Evolutionary conservation across 2,888 invertebrate species (phyloP), one percentile per base, ranked within the genome.

Genomic region (Synanthedon andrenaeformis): DNA sequence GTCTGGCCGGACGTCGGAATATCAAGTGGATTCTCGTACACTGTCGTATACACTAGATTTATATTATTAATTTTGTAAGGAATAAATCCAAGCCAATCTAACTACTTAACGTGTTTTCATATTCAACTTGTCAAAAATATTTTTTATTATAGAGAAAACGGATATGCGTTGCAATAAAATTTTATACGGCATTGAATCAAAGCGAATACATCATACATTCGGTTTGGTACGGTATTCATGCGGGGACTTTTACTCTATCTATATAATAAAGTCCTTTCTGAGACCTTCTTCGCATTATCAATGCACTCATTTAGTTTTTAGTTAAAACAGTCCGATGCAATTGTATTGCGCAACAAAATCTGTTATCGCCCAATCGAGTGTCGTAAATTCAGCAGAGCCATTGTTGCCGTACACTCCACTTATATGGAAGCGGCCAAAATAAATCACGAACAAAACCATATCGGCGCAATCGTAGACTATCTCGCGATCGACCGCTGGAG

Each of bases 361-460:
- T 79, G 79, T 83, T 86, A 86, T 87, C 86, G 80, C 70, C 72
- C 79, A 83, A 86, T 85, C 87, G 80, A 76, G 64, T 74, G 74
- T 82, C 83, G 85, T 87, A 85, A 86, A 86, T 86, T 81, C 70
- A 73, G 71, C 70, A 69, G 66, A 62, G 58, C 83, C 84, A 87
- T 86, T 87, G 87, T 86, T 84, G 77, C 76, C 62, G 74, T 76
- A 76, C 73, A 75, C 74, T 64, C 72, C 70, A 73, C 85, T 83
- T 85, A 85, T 85, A 85, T 82, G 87, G 85, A 70, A 76, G 79
- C 78, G 80, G 72, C 81, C 76, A 73, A 84, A 84, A 86, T 86
- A 86, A 86, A 87, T 86, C 86, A 85, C 85, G 84, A 84, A 71
- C 75, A 70, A 71, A 76, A 78, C 83, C 83, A 83, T 85, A 86